Evolutionary conservation across 2,888 invertebrate genomes (phyloP).

Genomic region (Drosophila kambysellisi): DNA sequence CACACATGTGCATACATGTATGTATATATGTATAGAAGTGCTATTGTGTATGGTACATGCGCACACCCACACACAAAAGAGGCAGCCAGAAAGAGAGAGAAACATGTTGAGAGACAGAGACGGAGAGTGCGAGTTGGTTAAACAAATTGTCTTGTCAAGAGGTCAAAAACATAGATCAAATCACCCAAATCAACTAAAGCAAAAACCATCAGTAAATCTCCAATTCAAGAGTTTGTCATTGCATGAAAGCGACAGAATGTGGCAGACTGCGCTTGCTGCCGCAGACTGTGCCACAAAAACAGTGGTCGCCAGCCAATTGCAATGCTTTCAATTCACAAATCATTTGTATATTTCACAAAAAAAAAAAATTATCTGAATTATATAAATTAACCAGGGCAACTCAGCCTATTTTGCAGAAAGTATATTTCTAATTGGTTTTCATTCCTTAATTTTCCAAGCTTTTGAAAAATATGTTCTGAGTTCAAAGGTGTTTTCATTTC

Average conservation of each 20-base stretch:
- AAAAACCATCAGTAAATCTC: background rate
- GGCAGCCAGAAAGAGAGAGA: background rate
- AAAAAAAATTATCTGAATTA: background rate
- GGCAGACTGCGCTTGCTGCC: background rate
- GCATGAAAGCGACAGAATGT: background rate
- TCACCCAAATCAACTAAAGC: slow-evolving; percentile 18
- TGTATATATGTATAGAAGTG: background rate
- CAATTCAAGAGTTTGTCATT: background rate
- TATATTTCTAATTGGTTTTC: background rate
- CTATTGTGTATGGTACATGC: slow-evolving; percentile 60
- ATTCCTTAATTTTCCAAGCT: background rate
- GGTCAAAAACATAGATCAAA: slow-evolving; percentile 48
- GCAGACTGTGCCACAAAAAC: background rate
- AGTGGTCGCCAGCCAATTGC: background rate
- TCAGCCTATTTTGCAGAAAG: background rate
- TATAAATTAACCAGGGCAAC: background rate
- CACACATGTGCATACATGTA: slow-evolving; percentile 17
- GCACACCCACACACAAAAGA: slow-evolving; percentile 50
- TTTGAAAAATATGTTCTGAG: background rate
- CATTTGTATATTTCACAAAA: background rate
- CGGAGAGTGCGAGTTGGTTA: slow-evolving; percentile 1
- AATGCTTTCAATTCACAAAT: background rate
- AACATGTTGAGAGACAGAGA: background rate
- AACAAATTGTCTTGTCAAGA: slow-evolving; percentile 40
- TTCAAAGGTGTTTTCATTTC: background rate